phyloP scores from a whole-genome alignment of 2,113 vertebrate genomes.

The Passerina amoena region DNA sequence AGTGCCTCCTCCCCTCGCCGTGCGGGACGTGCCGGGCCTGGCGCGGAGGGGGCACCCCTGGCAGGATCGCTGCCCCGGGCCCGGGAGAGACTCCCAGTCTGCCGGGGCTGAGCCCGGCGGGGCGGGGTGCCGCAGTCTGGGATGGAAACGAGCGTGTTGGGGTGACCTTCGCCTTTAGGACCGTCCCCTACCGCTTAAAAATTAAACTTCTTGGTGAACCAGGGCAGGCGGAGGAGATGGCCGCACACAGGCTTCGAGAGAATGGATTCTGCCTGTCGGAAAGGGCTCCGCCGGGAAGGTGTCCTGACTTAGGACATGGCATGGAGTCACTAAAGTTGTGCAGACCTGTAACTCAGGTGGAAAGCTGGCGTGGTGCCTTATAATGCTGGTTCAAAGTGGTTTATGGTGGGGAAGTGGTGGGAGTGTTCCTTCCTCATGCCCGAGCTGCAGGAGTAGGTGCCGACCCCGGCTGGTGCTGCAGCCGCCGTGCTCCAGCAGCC shows the following conservation, averaged over 20 bases:
- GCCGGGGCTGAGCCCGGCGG: background rate
- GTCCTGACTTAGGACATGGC: rapidly evolving
- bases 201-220: background rate
- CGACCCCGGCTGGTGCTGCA: background rate
- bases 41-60: background rate
- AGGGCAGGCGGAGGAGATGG: background rate
- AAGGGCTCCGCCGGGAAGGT: background rate
- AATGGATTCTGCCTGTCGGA: rapidly evolving
- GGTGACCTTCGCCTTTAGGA: no score
- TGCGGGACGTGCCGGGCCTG: background rate
- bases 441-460: background rate
- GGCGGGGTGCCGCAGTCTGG: background rate
- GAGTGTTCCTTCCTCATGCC: rapidly evolving
- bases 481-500: background rate
- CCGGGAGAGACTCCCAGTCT: no score
- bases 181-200: background rate
- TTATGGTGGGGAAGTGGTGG: background rate
- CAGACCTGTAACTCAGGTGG: rapidly evolving
- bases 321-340: rapidly evolving
- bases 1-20: background rate
- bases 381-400: rapidly evolving
- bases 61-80: background rate
- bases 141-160: background rate
- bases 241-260: rapidly evolving
- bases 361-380: rapidly evolving